Evolutionary conservation across 1,140 invertebrate species (phyloP).

Genomic region (Microplitis mediator): DNA sequence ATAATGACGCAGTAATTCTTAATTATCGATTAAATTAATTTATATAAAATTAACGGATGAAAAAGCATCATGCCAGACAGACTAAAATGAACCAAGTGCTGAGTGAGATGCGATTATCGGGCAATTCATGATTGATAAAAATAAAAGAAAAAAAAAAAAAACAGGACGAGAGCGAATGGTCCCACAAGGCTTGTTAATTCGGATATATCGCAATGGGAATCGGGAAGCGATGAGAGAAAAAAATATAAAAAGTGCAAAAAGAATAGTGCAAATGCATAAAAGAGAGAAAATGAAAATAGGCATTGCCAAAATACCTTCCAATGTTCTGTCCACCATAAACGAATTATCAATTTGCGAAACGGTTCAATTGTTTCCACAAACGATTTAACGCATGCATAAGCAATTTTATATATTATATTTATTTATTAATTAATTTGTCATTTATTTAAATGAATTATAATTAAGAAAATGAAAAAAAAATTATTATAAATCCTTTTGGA

Average conservation of each 20-base stretch:
- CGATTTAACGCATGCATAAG: constrained; percentile 27
- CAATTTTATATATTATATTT: constrained; percentile 12
- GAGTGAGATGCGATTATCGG: constrained; percentile 11
- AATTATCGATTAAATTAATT: too few relatives aligned
- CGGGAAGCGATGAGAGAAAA: constrained; percentile 6
- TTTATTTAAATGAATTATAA: too few relatives aligned
- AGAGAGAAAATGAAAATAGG: background rate
- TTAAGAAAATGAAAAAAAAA: too few relatives aligned
- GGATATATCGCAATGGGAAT: constrained; percentile 14
- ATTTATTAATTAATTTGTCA: too few relatives aligned
- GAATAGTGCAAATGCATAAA: background rate
- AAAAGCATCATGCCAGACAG: too few relatives aligned
- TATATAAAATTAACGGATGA: too few relatives aligned
- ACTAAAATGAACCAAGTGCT: too few relatives aligned
- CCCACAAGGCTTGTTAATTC: constrained; percentile 19
- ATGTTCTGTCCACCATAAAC: constrained; percentile 17
- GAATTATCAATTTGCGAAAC: constrained; percentile 26
- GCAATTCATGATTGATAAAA: constrained; percentile 21
- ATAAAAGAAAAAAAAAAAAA: background rate
- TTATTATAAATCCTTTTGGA: too few relatives aligned
- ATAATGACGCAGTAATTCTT: too few relatives aligned
- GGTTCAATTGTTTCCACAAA: constrained; percentile 28
- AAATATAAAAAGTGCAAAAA: background rate
- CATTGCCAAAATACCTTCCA: constrained; percentile 4
- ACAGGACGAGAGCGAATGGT: constrained; percentile 1